Evolutionary conservation across 2,888 invertebrate species (phyloP).

Genomic region (Norana najaformis): DNA sequence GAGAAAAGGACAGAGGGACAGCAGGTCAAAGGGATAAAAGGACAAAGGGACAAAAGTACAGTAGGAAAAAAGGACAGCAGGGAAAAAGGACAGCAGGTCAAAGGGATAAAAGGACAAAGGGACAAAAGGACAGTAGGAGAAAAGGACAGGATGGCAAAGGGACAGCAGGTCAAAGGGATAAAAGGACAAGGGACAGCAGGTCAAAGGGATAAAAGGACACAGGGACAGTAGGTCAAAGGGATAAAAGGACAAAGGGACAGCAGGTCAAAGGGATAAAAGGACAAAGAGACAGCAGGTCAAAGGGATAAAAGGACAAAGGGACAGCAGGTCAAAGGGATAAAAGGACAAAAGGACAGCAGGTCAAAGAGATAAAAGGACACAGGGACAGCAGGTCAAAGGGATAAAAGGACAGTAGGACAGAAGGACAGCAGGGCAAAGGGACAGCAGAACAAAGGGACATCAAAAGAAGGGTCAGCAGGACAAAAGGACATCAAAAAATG

Average conservation of each 20-base stretch:
- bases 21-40: not conserved
- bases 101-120: slow-evolving; percentile 21
- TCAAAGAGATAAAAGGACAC: slow-evolving; percentile 37
- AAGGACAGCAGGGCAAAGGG: slow-evolving; percentile 36
- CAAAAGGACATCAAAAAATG: not conserved
- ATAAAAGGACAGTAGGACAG: slow-evolving; percentile 38
- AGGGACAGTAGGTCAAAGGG: slow-evolving; percentile 39
- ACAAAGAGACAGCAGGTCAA: slow-evolving; percentile 30
- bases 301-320: slow-evolving; percentile 39
- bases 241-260: slow-evolving; percentile 29
- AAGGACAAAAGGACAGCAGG: slow-evolving; percentile 31
- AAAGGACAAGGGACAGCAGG: slow-evolving; percentile 42
- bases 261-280: slow-evolving; percentile 34
- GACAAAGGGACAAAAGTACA: not conserved
- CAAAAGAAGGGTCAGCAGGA: not conserved
- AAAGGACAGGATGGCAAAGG: not conserved
- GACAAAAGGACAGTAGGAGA: not conserved
- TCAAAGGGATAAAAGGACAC: slow-evolving; percentile 41
- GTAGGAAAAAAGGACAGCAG: not conserved
- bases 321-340: slow-evolving; percentile 40
- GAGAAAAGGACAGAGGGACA: not conserved
- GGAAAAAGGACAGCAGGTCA: not conserved
- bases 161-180: slow-evolving; percentile 27
- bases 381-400: slow-evolving; percentile 38
- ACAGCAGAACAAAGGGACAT: not conserved